These are phyloP conservation scores for Yponomeuta plumbellus DNA, from an alignment of 2,888 invertebrate genomes.

Conservation along the genomic window DNA sequence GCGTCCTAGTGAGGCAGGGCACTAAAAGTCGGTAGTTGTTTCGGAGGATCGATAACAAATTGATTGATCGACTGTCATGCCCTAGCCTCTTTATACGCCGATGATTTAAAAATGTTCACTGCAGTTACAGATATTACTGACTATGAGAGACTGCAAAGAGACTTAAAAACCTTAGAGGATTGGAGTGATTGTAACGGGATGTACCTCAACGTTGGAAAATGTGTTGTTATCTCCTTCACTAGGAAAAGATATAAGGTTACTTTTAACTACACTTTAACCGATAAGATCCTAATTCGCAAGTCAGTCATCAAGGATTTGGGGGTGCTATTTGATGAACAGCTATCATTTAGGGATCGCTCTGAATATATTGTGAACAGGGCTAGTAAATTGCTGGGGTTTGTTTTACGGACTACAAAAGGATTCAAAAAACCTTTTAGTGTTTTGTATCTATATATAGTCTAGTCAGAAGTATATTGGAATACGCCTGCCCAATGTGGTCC, in stretches of 20 bases:
- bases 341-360: too few species aligned
- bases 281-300: too few species aligned
- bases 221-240: slow-evolving; percentile 3
- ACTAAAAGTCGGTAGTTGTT: too few species aligned
- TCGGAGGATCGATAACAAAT: background rate
- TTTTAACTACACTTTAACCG: too few species aligned
- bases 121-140: background rate
- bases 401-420: background rate
- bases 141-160: background rate
- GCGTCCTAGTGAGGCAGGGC: too few species aligned
- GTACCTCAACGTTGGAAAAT: background rate
- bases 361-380: background rate
- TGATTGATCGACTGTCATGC: background rate
- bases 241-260: background rate
- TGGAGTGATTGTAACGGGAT: background rate
- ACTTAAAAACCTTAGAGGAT: background rate
- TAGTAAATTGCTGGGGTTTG: background rate
- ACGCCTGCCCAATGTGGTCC: background rate
- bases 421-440: background rate
- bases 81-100: slow-evolving; percentile 4
- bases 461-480: too few species aligned
- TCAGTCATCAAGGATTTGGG: too few species aligned
- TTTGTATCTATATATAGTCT: background rate
- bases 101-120: background rate
- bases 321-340: too few species aligned